A percentile compares a stretch with the other conserved stretches of the same genome.
phyloP scores from a whole-genome alignment of 2,113 vertebrate species.

The Fulmarus glacialis region DNA sequence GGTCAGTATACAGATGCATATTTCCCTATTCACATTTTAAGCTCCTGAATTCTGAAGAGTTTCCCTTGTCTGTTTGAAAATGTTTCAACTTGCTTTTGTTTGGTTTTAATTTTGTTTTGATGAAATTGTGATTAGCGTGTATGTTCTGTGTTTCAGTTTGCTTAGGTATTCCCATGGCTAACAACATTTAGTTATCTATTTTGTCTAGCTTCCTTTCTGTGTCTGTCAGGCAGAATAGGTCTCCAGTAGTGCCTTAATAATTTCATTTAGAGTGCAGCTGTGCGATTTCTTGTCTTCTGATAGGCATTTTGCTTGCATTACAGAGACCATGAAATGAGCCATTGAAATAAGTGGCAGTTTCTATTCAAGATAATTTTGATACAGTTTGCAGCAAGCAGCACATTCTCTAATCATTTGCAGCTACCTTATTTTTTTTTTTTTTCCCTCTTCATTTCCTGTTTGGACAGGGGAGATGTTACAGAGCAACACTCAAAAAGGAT shows the following conservation, averaged over 20 bases:
- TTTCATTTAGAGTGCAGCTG: background rate
- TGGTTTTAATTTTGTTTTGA: background rate
- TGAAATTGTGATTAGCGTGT: background rate
- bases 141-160: background rate
- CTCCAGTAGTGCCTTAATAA: background rate
- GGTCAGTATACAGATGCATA: background rate
- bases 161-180: background rate
- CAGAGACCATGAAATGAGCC: background rate
- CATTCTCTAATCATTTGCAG: background rate
- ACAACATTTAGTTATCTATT: background rate
- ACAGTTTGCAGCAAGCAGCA: background rate
- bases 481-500: background rate
- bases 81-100: background rate
- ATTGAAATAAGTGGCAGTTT: constrained; percentile 7
- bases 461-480: background rate
- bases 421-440: background rate
- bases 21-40: background rate
- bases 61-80: background rate
- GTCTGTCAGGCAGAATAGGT: background rate
- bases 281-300: background rate
- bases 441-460: background rate
- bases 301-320: background rate
- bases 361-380: background rate
- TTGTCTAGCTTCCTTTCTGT: background rate
- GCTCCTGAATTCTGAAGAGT: background rate